A percentile compares a stretch with the other conserved stretches of the same genome.
Evolutionary conservation across 2,113 vertebrate species (phyloP).

Genomic region (Lampris incognitus): DNA sequence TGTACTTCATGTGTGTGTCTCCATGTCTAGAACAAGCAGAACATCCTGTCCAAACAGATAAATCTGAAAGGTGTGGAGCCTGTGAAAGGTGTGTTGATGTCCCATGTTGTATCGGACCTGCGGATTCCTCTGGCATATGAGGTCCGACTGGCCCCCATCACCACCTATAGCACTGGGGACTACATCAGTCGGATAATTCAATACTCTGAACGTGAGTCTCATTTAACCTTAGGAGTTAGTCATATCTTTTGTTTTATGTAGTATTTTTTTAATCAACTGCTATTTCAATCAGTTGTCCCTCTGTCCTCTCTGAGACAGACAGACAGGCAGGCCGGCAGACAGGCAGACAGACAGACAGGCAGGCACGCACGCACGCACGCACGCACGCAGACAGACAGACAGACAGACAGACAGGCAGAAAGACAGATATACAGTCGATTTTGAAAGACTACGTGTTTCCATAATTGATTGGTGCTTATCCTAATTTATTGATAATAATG

Average conservation of each 20-base stretch:
- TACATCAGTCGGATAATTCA: constrained; percentile 88
- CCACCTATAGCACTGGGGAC: constrained; percentile 90
- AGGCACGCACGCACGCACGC: too few species aligned
- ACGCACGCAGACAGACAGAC: too few species aligned
- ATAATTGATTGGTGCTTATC: neutral
- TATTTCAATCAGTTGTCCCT: too few species aligned
- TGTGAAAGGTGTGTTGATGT: constrained; percentile 89
- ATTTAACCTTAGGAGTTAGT: neutral
- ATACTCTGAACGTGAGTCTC: constrained; percentile 95
- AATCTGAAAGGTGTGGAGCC: constrained; percentile 84
- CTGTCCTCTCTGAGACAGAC: too few species aligned
- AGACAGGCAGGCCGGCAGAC: too few species aligned
- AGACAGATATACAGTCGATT: neutral
- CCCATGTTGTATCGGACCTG: constrained; percentile 87
- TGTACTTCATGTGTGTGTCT: constrained; percentile 30
- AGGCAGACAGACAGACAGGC: too few species aligned
- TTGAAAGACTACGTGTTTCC: neutral
- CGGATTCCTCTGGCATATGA: constrained; percentile 93
- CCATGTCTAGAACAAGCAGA: constrained; percentile 82
- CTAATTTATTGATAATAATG: constrained; percentile 21
- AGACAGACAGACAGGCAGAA: neutral
- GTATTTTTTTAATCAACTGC: too few species aligned
- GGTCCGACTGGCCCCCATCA: constrained; percentile 91
- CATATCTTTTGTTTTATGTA: too few species aligned
- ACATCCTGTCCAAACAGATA: constrained; percentile 85